phyloP scores from a whole-genome alignment of 2,888 invertebrate species.

The Oeneis ivallda region DNA sequence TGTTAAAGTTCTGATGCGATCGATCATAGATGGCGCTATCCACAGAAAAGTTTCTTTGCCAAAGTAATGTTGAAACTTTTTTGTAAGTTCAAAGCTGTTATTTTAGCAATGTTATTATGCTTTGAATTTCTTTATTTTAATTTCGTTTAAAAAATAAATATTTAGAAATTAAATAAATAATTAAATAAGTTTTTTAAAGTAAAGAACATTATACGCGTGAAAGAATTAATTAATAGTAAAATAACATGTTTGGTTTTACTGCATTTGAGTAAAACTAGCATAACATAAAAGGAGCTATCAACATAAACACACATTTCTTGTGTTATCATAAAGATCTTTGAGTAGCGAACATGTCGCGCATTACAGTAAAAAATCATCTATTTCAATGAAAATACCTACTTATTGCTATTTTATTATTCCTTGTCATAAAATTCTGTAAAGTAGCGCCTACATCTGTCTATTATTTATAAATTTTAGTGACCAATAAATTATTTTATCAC shows the following conservation, averaged over 20 bases:
- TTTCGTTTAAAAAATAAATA: no score
- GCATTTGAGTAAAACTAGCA: neutral
- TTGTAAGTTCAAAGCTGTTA: no score
- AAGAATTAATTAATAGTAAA: neutral
- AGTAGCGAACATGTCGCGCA: neutral
- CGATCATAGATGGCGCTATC: constrained; percentile 55
- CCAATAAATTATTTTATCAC: constrained; percentile 5
- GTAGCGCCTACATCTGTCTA: constrained; percentile 6
- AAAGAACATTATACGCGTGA: neutral
- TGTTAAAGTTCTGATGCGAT: constrained; percentile 36
- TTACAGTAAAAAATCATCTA: neutral
- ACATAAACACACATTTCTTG: neutral
- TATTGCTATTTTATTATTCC: constrained; percentile 4
- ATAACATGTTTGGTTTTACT: neutral
- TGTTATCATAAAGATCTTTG: neutral
- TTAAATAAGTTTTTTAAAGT: neutral
- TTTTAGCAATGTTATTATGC: no score
- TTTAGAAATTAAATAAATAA: no score
- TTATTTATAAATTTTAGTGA: constrained; percentile 6
- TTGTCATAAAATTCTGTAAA: neutral
- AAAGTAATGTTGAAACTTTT: neutral
- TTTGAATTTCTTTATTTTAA: no score
- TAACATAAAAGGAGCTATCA: neutral
- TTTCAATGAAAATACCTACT: neutral
- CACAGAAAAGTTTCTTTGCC: constrained; percentile 47